A percentile compares a stretch with the other conserved stretches of the same genome.
Evolutionary conservation across 64 coral and sea anemone species (phyloP).

Genomic region (Trachythela sp.): DNA sequence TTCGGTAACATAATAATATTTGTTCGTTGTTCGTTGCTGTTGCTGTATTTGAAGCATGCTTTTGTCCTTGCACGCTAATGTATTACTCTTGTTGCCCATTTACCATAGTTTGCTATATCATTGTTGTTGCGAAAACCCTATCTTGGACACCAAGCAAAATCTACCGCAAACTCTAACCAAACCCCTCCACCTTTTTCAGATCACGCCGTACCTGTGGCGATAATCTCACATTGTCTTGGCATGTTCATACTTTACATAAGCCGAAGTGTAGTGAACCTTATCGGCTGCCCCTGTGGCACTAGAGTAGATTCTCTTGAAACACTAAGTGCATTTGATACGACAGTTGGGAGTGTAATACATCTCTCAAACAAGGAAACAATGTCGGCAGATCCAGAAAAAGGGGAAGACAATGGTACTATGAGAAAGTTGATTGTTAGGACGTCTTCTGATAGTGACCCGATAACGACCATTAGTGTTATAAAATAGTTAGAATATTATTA

Average conservation of each 20-base stretch:
- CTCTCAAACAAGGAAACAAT: neutral
- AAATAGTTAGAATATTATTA: neutral
- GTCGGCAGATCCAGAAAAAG: neutral
- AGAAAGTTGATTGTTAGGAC: neutral
- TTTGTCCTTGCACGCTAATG: too few species aligned
- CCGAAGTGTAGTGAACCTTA: neutral
- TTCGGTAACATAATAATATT: too few species aligned
- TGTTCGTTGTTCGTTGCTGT: too few species aligned
- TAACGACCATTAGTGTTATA: neutral
- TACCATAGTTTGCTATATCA: too few species aligned
- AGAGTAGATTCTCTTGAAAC: conserved; percentile 3
- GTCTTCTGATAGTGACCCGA: neutral
- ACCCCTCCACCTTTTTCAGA: neutral
- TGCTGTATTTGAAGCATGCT: too few species aligned
- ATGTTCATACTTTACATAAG: neutral
- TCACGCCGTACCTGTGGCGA: neutral
- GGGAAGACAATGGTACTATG: neutral
- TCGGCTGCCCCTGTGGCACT: neutral
- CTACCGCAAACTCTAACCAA: neutral
- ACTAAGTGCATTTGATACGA: neutral
- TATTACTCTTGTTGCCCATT: too few species aligned
- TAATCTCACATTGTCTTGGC: neutral
- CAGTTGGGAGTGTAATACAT: neutral
- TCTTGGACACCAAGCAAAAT: neutral
- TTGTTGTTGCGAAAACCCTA: too few species aligned